A percentile compares a stretch with the other conserved stretches of the same genome.
These are phyloP conservation scores for Hippocampus guttulatus DNA, from an alignment of 2,113 vertebrate species.

Conservation along the genomic window DNA sequence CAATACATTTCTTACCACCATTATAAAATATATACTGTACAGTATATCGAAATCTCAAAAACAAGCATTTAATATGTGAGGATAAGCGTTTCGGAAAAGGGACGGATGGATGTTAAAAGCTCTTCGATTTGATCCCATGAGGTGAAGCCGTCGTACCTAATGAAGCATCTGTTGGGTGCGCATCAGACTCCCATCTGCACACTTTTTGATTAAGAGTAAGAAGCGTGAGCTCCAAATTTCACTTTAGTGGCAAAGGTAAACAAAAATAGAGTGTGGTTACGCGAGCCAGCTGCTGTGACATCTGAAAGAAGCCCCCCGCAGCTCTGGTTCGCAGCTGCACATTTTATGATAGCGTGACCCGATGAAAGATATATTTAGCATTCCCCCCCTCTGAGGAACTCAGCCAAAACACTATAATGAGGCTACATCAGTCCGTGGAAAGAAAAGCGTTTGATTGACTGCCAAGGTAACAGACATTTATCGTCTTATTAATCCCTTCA, in stretches of 20 bases:
- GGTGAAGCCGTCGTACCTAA: background rate
- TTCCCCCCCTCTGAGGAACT: slow-evolving; percentile 11
- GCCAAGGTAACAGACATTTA: background rate
- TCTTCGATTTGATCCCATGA: no score
- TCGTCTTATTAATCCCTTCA: background rate
- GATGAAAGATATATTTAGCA: slow-evolving; percentile 18
- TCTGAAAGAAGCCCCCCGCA: background rate
- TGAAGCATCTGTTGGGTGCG: background rate
- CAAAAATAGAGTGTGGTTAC: background rate
- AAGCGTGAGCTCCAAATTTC: background rate
- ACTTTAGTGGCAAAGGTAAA: background rate
- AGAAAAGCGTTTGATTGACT: background rate
- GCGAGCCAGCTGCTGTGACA: background rate
- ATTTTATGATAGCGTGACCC: background rate
- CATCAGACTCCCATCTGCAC: background rate
- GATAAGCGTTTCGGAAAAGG: no score
- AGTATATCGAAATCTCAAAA: background rate
- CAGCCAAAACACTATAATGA: slow-evolving; percentile 13
- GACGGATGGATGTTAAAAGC: no score
- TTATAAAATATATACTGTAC: no score
- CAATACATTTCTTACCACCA: no score
- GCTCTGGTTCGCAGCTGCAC: background rate
- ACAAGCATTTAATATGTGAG: background rate
- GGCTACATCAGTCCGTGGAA: background rate
- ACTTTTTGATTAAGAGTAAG: background rate